A percentile compares a stretch with the other conserved stretches of the same genome.
phyloP scores from a whole-genome alignment of 2,113 vertebrate genomes.

The Aldabrachelys gigantea region DNA sequence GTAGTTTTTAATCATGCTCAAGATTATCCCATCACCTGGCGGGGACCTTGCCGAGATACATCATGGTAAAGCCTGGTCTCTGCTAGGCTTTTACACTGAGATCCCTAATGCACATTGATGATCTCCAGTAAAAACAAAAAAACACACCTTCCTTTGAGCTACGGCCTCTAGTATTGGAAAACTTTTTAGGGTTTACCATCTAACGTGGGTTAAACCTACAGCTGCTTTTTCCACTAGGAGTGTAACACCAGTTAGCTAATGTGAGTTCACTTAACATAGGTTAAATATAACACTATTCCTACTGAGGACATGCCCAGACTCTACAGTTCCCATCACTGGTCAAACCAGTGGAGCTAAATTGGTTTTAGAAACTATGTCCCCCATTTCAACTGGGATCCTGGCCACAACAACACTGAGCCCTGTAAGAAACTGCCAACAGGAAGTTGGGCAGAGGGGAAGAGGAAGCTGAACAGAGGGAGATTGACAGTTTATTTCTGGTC shows the following conservation, averaged over 20 bases:
- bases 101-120: neutral
- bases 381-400: neutral
- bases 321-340: neutral
- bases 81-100: neutral
- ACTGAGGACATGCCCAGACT: neutral
- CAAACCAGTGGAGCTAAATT: neutral
- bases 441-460: neutral
- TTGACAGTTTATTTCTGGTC: neutral
- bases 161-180: neutral
- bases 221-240: neutral
- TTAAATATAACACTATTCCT: neutral
- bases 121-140: neutral
- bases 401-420: neutral
- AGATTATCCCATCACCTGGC: neutral
- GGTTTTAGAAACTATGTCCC: neutral
- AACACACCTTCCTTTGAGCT: neutral
- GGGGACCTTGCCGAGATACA: neutral
- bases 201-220: neutral
- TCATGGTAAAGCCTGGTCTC: neutral
- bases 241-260: neutral
- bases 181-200: neutral
- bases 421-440: neutral
- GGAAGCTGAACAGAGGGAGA: neutral
- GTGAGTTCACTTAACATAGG: neutral
- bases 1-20: neutral